A percentile compares a stretch with the other conserved stretches of the same genome.
Conservation (phyloP, 2,113 vertebrate species). For the Planiliza haematocheilus region DNA sequence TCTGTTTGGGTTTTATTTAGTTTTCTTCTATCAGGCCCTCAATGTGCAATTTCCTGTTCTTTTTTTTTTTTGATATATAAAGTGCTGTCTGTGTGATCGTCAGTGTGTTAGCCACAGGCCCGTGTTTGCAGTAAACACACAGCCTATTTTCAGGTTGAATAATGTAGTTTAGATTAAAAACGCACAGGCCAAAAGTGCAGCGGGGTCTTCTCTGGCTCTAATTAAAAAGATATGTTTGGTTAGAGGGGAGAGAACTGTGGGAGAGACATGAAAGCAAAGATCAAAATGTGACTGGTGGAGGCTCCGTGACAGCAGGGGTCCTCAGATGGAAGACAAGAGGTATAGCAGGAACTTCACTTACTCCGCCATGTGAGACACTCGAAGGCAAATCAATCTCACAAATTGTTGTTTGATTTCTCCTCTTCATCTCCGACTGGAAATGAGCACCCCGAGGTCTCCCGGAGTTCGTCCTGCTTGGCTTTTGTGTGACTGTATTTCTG, state of each 20-base stretch:
- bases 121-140: constrained; percentile 31
- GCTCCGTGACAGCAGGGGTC: constrained; percentile 46
- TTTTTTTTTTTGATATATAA: constrained; percentile 32
- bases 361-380: constrained; percentile 24
- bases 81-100: constrained; percentile 39
- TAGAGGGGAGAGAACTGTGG: constrained; percentile 17
- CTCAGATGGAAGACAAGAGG: constrained; percentile 19
- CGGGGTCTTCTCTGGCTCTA: constrained; percentile 29
- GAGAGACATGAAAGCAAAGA: constrained; percentile 46
- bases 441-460: neutral
- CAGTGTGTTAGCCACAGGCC: constrained; percentile 26
- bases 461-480: neutral
- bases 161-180: constrained; percentile 32
- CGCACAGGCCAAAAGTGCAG: constrained; percentile 1
- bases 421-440: constrained; percentile 26
- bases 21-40: constrained; percentile 59
- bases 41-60: constrained; percentile 50
- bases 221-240: constrained; percentile 59
- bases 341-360: constrained; percentile 40
- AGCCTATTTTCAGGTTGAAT: constrained; percentile 27
- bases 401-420: constrained; percentile 36
- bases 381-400: constrained; percentile 35
- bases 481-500: neutral
- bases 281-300: constrained; percentile 39
- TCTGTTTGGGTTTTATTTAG: constrained; percentile 49